A percentile compares a stretch with the other conserved stretches of the same genome.
Evolutionary conservation across 2,113 vertebrate species (phyloP).

Genomic region (Hystrix brachyura): DNA sequence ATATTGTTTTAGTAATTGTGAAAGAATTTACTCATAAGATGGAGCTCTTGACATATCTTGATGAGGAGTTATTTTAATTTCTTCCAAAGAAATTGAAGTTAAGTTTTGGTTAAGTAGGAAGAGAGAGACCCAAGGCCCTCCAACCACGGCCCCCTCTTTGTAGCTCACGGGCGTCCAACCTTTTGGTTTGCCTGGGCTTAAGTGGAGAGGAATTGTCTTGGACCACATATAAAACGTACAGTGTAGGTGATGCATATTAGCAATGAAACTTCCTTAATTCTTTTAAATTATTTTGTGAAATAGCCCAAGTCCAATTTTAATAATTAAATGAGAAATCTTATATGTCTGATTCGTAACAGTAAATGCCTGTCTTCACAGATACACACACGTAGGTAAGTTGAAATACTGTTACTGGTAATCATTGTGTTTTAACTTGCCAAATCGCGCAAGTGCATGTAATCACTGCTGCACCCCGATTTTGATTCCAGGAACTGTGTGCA

Average conservation of each 20-base stretch:
- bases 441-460: not conserved
- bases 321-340: not conserved
- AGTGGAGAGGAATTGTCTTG: not conserved
- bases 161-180: not conserved
- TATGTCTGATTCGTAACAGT: not conserved
- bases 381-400: not conserved
- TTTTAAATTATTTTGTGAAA: not conserved
- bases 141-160: not conserved
- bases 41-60: not conserved
- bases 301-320: not conserved
- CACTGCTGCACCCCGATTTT: not conserved
- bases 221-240: not conserved
- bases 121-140: not conserved
- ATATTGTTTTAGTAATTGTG: not conserved
- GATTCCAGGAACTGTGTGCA: not conserved
- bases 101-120: conserved; percentile 43
- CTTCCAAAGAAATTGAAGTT: not conserved
- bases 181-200: not conserved
- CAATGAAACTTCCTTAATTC: not conserved
- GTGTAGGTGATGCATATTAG: not conserved
- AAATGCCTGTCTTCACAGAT: not conserved
- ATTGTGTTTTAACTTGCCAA: not conserved
- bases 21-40: not conserved
- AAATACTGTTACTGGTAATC: not conserved
- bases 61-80: conserved; percentile 42